Evolutionary conservation across 2,797 vertebrate species (phyloP), one percentile per base, ranked within the genome.

Genomic region (Micromesistius poutassou): DNA sequence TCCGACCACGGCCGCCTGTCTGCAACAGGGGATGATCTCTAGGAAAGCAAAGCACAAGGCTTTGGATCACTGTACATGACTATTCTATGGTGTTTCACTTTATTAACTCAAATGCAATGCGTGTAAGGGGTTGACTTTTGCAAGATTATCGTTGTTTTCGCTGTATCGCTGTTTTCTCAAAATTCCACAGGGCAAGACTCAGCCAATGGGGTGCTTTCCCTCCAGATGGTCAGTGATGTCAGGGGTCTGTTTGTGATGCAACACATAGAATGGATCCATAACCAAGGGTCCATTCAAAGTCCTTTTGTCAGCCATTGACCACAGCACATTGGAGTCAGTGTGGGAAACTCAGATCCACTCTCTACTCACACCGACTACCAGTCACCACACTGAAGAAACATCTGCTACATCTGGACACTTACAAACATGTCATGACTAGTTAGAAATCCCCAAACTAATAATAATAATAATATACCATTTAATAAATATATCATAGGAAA

Each of bases 271-370:
- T 30, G 25, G 36, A 36, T 55, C 55, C 74, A 33, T 33, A 30
- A 35, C 8, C 31, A 33, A 75, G 35, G 22, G 22, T 62, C 30
- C 30, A 75, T 75, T 75, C 74, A 75, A 55, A 55, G 74, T 68
- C 72, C 79, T 77, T 77, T 76, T 76, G 71, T 76, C 28, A 14
- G 31, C 55, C 62, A 74, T 30, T 74, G 85, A 87, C 79, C 78
- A 76, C 74, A 85, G 40, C 79, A 82, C 84, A 85, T 85, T 87
- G 71, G 75, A 80, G 73, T 76, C 50, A 85, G 84, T 91, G 90
- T 92, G 91, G 81, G 90, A 91, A 93, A 84, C 80, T 85, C 62
- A 68, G 68, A 79, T 38, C 1, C 75, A 13, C 71, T 76, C 71
- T 36, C 40, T 82, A 79, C 84, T 80, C 85, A 88, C 82, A 85